These are phyloP conservation scores for Chrysina gloriosa DNA, from an alignment of 2,888 invertebrate genomes.

Conservation along the genomic window DNA sequence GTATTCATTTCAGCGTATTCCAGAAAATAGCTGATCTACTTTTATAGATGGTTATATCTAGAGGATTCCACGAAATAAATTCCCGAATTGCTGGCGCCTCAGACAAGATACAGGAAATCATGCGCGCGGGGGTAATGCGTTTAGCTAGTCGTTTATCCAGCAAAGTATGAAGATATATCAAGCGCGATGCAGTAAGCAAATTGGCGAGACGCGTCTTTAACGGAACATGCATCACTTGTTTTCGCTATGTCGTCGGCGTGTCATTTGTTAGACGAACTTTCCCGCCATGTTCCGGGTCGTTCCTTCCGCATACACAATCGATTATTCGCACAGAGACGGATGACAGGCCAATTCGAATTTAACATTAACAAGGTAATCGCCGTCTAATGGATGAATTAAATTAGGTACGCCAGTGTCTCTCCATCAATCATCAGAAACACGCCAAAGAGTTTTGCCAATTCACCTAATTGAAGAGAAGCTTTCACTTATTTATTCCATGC, in stretches of 20 bases:
- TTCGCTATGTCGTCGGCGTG: background rate
- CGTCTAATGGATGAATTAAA: constrained; percentile 3
- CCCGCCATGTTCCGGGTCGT: background rate
- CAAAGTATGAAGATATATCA: constrained; percentile 1
- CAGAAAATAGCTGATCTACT: no score
- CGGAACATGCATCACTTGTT: constrained; percentile 18
- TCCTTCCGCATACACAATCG: background rate
- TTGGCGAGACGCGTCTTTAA: background rate
- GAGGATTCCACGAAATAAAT: no score
- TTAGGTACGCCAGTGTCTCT: background rate
- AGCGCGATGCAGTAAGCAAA: constrained; percentile 14
- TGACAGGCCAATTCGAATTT: background rate
- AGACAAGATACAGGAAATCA: no score
- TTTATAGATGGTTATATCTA: no score
- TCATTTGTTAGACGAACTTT: background rate
- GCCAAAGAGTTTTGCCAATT: constrained; percentile 7
- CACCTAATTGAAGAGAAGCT: constrained; percentile 4
- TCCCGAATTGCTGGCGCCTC: no score
- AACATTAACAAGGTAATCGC: constrained; percentile 14
- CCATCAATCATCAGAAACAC: constrained; percentile 23
- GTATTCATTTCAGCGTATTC: no score
- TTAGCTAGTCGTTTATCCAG: background rate
- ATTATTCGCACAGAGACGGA: constrained; percentile 1
- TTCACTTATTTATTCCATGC: no score
- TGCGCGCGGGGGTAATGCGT: background rate